Conservation (phyloP, 2,888 invertebrate species). For the Andrena dorsata region DNA sequence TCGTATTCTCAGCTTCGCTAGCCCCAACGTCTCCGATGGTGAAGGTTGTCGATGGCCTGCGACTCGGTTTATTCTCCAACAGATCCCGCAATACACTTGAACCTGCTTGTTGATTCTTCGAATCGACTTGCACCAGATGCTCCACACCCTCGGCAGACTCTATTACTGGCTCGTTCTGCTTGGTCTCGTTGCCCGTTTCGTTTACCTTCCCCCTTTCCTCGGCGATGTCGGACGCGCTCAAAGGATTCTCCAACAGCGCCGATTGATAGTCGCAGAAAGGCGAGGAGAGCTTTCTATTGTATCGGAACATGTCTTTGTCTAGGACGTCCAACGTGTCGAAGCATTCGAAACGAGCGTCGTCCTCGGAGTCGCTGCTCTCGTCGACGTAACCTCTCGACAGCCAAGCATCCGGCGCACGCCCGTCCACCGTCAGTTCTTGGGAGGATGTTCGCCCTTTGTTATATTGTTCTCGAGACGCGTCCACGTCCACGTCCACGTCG, state of each 20-base stretch:
- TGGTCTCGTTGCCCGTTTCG: neutral
- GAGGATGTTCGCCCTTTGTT: constrained; percentile 75
- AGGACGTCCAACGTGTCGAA: constrained; percentile 49
- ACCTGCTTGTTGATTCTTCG: neutral
- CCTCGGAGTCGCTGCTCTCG: constrained; percentile 53
- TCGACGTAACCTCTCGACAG: constrained; percentile 13
- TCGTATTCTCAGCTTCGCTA: constrained; percentile 81
- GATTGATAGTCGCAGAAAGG: neutral
- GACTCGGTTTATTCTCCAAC: constrained; percentile 28
- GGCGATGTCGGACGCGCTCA: neutral
- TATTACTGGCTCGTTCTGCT: neutral
- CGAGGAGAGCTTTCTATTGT: constrained; percentile 5
- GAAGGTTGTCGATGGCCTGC: constrained; percentile 49
- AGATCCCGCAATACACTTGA: neutral
- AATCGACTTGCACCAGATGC: neutral
- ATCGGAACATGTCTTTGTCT: neutral
- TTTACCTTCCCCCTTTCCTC: neutral
- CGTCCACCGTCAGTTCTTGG: constrained; percentile 71
- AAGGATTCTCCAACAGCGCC: neutral
- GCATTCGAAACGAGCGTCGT: constrained; percentile 48
- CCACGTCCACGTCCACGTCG: constrained; percentile 67
- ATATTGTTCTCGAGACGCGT: constrained; percentile 69
- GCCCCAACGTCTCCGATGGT: constrained; percentile 9
- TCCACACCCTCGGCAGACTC: neutral
- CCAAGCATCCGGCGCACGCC: constrained; percentile 69